These are phyloP conservation scores for Varanus salvator DNA, from an alignment of 2,113 vertebrate species.

Conservation along the genomic window DNA sequence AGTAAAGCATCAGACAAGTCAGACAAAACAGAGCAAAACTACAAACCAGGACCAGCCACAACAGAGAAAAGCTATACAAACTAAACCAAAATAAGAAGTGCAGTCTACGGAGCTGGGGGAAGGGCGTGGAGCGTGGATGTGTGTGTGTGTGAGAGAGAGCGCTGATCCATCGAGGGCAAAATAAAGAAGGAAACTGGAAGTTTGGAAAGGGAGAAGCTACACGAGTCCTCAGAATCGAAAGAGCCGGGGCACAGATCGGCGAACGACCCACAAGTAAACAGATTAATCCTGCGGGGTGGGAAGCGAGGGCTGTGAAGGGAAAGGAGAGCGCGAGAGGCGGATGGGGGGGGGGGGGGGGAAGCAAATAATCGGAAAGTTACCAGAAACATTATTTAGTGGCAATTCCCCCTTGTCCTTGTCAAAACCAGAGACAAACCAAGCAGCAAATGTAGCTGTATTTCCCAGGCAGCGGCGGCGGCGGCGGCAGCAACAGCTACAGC, in stretches of 20 bases:
- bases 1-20: constrained; percentile 72
- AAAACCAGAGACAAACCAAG: constrained; percentile 79
- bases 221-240: constrained; percentile 64
- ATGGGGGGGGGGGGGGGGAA: constrained; percentile 31
- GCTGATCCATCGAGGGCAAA: constrained; percentile 59
- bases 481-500: neutral
- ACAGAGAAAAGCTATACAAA: constrained; percentile 62
- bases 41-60: constrained; percentile 61
- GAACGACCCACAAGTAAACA: constrained; percentile 73
- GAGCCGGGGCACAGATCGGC: constrained; percentile 67
- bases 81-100: constrained; percentile 67
- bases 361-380: constrained; percentile 87
- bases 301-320: constrained; percentile 42
- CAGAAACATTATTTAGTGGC: constrained; percentile 91
- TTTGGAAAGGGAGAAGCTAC: constrained; percentile 64
- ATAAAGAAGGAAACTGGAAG: constrained; percentile 64
- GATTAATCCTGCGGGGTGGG: constrained; percentile 58
- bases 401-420: constrained; percentile 81
- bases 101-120: constrained; percentile 52
- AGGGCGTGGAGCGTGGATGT: constrained; percentile 35
- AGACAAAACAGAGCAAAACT: constrained; percentile 73
- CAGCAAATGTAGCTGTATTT: constrained; percentile 70
- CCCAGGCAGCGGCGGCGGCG: constrained; percentile 57
- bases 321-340: neutral
- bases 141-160: constrained; percentile 16